phyloP scores from a whole-genome alignment of 2,113 vertebrate genomes.

The Smithornis capensis region DNA sequence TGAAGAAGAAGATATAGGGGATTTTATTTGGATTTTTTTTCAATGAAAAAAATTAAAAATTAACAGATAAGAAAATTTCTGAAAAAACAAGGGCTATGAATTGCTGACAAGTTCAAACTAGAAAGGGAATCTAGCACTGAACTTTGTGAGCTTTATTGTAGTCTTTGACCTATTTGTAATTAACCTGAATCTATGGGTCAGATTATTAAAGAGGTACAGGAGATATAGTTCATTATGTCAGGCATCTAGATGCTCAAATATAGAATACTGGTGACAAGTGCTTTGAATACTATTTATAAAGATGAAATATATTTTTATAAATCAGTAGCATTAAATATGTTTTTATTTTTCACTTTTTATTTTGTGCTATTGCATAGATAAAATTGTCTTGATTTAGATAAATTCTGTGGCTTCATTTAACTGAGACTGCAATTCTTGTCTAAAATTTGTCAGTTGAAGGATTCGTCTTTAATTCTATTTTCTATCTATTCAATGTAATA shows the following conservation, averaged over 20 bases:
- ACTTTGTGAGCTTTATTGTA: neutral
- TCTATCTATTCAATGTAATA: neutral
- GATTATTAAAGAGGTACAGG: neutral
- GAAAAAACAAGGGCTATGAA: neutral
- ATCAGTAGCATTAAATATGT: neutral
- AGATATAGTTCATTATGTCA: neutral
- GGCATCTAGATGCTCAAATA: neutral
- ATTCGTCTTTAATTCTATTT: neutral
- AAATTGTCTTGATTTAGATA: neutral
- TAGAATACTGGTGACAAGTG: neutral
- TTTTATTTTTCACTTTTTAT: neutral
- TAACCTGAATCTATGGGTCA: neutral
- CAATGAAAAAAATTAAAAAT: neutral
- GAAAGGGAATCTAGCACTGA: neutral
- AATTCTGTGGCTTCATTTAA: neutral
- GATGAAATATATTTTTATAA: neutral
- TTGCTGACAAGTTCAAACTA: neutral
- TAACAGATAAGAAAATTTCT: neutral
- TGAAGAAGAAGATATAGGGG: rapidly evolving
- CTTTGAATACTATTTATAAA: neutral
- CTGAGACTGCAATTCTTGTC: neutral
- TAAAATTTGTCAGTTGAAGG: neutral
- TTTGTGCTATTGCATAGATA: neutral
- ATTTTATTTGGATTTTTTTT: neutral
- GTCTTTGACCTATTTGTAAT: neutral